A percentile compares a stretch with the other conserved stretches of the same genome.
These are phyloP conservation scores for Plumapathes pennacea DNA, from an alignment of 92 coral and sea anemone species.

Conservation along the genomic window DNA sequence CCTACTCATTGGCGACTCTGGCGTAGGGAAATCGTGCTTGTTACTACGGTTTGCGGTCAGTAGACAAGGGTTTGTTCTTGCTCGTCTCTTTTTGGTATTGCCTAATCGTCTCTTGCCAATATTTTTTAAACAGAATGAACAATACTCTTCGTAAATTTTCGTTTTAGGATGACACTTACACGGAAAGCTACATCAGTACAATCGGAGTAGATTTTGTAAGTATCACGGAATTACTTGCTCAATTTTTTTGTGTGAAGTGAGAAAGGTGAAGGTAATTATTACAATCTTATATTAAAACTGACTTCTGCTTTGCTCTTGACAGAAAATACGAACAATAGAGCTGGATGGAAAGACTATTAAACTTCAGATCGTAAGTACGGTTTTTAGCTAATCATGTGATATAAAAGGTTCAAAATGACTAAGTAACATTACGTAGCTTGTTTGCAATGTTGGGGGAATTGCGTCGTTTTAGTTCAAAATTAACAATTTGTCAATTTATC, in stretches of 20 bases:
- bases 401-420: too few species aligned
- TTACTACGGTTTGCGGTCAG: slow-evolving; percentile 99
- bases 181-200: slow-evolving; percentile 99
- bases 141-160: slow-evolving; percentile 18
- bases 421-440: too few species aligned
- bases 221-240: slow-evolving; percentile 18
- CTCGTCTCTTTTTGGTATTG: slow-evolving; percentile 30
- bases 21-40: slow-evolving; percentile 99
- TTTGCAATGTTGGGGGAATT: slow-evolving; percentile 14
- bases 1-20: slow-evolving; percentile 98
- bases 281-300: slow-evolving; percentile 15
- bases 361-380: slow-evolving; percentile 92
- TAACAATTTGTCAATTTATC: slow-evolving; percentile 9
- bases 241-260: slow-evolving; percentile 6
- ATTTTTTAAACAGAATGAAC: slow-evolving; percentile 25
- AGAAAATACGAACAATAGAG: slow-evolving; percentile 99
- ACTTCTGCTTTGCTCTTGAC: slow-evolving; percentile 10
- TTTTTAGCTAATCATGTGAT: slow-evolving; percentile 11
- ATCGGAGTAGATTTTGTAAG: slow-evolving; percentile 99
- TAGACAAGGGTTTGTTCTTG: slow-evolving; percentile 30
- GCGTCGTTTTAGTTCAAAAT: slow-evolving; percentile 8
- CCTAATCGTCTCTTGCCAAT: slow-evolving; percentile 44
- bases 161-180: slow-evolving; percentile 92
- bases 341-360: slow-evolving; percentile 99
- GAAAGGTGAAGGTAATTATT: slow-evolving; percentile 10